Base-by-base conservation (phyloP, 2,113 vertebrate species). In the Leptobrachium leishanense region DNA sequence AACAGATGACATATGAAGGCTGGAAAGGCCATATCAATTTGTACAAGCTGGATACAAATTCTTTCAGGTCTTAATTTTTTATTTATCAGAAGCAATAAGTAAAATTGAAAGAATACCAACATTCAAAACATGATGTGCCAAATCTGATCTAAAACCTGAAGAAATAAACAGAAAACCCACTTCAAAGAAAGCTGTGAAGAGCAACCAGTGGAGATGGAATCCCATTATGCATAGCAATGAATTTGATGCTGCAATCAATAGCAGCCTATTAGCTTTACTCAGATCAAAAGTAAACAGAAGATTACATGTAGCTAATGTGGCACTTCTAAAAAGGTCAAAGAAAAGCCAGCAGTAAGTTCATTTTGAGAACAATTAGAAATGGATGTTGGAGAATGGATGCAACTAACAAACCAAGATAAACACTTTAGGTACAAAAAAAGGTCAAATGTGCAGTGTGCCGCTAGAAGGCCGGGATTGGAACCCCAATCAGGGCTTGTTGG, bases 231-330 rank as follows among this genome's bases (percentile, higher is more conserved):
- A 41, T 83, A 82, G 75, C 78, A 79, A 76, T 82, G 43, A 82
- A 69, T 76, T 72, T 82, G 71, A 86, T 85, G 77, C 31, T 79
- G 43, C 44, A 82, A 82, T 83, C 55, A 82, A 83, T 72, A 85
- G 76, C 71, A 69, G 62, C 82, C 53, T 10, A 77, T 46, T 80
- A 78, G 82, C 72, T 85, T 69, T 83, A 72, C 65, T 15, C n/a
- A 80, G 7, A 68, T 76, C 73, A 70, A 67, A 50, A 5, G 46
- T 50, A 50, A 50, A 50, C 46, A 50, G 46, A 50, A 50, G 46
- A 50, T 50, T 50, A 50, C 4, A 50, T 5, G 46, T 50, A 8
- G 8, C 46, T 50, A 50, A 50, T 50, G 46, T 50, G 46, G 46
- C 46, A 50, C 46, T 50, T 8, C 46, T 8, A 50, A 50, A 50